These are phyloP conservation scores for Ceratoteleas bidentatus DNA, from an alignment of 1,140 invertebrate genomes.

Conservation along the genomic window DNA sequence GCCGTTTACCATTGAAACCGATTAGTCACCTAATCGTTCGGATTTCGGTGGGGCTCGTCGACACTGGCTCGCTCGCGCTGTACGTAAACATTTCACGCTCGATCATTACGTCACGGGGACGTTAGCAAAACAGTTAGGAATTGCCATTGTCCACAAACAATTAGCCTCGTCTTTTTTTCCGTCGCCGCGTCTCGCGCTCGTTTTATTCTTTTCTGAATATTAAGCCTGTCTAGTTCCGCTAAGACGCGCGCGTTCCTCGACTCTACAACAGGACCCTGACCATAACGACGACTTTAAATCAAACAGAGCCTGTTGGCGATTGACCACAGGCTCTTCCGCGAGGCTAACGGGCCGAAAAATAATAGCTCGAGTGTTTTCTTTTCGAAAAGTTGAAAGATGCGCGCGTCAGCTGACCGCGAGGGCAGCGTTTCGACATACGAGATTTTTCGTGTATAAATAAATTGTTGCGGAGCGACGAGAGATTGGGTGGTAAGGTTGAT, in stretches of 20 bases:
- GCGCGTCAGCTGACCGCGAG: too few species aligned
- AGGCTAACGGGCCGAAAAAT: conserved; percentile 41
- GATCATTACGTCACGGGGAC: conserved; percentile 37
- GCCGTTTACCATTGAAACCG: conserved; percentile 33
- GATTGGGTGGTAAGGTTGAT: too few species aligned
- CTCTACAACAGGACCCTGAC: conserved; percentile 46
- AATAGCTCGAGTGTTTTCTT: conserved; percentile 22
- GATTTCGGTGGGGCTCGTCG: conserved; percentile 27
- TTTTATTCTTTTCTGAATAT: conserved; percentile 27
- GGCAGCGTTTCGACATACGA: too few species aligned
- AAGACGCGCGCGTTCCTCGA: conserved; percentile 21
- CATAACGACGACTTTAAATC: conserved; percentile 55
- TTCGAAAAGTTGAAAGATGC: conserved; percentile 1
- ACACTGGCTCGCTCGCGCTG: conserved; percentile 22
- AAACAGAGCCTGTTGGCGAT: conserved; percentile 32
- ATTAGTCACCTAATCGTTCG: conserved; percentile 57
- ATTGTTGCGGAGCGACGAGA: too few species aligned
- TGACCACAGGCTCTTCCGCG: conserved; percentile 43
- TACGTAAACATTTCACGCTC: conserved; percentile 49
- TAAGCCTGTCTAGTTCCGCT: conserved; percentile 22
- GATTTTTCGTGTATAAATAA: too few species aligned
- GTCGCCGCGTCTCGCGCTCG: conserved; percentile 2
- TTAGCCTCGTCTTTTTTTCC: conserved; percentile 38
- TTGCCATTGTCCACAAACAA: conserved; percentile 55
- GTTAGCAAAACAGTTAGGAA: conserved; percentile 56